phyloP scores from a whole-genome alignment of 2,113 vertebrate species.

The Casuarius casuarius region DNA sequence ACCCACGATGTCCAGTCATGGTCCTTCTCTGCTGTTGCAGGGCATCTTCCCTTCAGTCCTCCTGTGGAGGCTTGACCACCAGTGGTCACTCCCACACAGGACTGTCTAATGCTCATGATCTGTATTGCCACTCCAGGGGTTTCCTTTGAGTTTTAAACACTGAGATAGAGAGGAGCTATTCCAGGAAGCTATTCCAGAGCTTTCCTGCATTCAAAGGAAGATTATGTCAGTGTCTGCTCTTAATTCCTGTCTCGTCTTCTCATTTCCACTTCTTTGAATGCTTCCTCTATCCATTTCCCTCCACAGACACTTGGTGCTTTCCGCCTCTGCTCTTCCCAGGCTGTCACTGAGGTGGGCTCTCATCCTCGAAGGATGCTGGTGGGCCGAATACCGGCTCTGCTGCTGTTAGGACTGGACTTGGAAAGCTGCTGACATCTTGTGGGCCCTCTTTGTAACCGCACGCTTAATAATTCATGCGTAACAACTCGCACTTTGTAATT shows the following conservation, averaged over 20 bases:
- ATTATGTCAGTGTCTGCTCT: neutral
- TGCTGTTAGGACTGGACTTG: neutral
- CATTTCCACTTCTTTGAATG: neutral
- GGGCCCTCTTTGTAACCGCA: constrained; percentile 34
- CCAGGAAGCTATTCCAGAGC: neutral
- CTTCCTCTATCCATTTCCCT: neutral
- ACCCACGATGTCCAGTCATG: too few relatives aligned
- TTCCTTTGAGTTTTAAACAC: too few relatives aligned
- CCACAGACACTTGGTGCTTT: neutral
- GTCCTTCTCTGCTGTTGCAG: too few relatives aligned
- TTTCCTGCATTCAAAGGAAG: neutral
- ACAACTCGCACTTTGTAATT: neutral
- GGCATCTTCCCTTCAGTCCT: too few relatives aligned
- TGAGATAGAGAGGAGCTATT: neutral
- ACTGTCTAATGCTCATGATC: too few relatives aligned
- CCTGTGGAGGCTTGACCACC: too few relatives aligned
- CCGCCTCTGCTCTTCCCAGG: neutral
- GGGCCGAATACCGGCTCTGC: neutral
- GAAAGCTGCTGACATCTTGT: constrained; percentile 57
- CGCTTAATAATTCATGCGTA: neutral
- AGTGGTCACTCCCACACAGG: too few relatives aligned
- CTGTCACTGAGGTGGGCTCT: neutral
- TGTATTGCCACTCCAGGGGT: too few relatives aligned
- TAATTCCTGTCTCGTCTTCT: neutral
- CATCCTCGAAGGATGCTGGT: neutral